Conservation (phyloP, 1,140 invertebrate species). For the Calycopis cecrops region DNA sequence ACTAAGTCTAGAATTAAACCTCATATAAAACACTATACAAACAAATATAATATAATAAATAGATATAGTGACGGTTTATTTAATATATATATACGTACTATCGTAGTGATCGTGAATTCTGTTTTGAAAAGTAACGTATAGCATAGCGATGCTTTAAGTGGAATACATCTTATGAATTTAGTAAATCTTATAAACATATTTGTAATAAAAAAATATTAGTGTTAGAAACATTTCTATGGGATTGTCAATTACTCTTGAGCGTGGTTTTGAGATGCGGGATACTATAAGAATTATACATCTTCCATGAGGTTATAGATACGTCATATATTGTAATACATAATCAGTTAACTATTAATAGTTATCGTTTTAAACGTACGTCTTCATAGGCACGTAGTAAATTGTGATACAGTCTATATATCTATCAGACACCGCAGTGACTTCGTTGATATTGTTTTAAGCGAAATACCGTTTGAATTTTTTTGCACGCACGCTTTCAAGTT, state of each 20-base stretch:
- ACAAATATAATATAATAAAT: conserved; percentile 4
- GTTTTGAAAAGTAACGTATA: conserved; percentile 20
- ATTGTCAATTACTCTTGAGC: conserved; percentile 62
- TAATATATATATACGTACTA: conserved; percentile 15
- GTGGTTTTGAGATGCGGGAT: conserved; percentile 31
- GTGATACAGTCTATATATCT: conserved; percentile 13
- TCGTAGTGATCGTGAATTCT: conserved; percentile 18
- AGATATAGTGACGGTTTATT: conserved; percentile 14
- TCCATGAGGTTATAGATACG: conserved; percentile 5
- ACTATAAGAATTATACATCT: conserved; percentile 22
- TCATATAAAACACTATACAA: conserved; percentile 19
- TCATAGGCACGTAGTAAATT: conserved; percentile 12
- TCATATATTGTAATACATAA: background rate
- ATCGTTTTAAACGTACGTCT: conserved; percentile 11
- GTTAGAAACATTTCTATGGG: conserved; percentile 45
- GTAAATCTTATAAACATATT: conserved; percentile 55
- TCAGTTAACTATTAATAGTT: conserved; percentile 2
- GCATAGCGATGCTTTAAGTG: conserved; percentile 63
- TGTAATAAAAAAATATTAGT: conserved; percentile 43
- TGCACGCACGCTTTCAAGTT: conserved; percentile 42
- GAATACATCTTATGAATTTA: conserved; percentile 70
- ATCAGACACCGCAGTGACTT: conserved; percentile 23
- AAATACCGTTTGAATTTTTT: conserved; percentile 3
- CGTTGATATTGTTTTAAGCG: conserved; percentile 10
- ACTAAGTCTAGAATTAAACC: conserved; percentile 15